phyloP scores from a whole-genome alignment of 2,888 invertebrate genomes.

The Polymixis lichenea region DNA sequence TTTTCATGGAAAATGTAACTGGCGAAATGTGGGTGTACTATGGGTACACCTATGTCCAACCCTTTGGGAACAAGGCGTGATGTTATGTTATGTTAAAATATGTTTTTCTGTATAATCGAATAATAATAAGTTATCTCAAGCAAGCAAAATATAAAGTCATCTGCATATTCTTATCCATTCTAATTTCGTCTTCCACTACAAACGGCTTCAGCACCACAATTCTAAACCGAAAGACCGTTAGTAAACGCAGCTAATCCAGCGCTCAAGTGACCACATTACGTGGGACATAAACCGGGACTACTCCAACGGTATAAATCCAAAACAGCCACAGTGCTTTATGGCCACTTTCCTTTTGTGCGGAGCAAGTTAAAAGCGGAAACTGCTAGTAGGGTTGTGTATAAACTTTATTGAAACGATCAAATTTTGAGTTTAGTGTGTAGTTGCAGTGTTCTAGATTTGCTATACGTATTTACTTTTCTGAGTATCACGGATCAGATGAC shows the following conservation, averaged over 20 bases:
- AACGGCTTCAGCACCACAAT: conserved; percentile 10
- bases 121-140: too few species aligned
- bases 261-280: conserved; percentile 69
- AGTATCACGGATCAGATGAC: neutral
- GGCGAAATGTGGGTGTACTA: too few species aligned
- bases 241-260: conserved; percentile 64
- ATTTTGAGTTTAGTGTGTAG: neutral
- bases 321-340: conserved; percentile 73
- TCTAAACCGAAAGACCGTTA: conserved; percentile 42
- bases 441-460: neutral
- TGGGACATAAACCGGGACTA: conserved; percentile 62
- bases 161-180: neutral
- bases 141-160: neutral
- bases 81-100: too few species aligned
- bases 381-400: neutral
- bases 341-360: conserved; percentile 61
- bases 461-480: neutral
- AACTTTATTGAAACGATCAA: neutral
- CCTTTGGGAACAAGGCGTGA: too few species aligned
- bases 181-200: conserved; percentile 1
- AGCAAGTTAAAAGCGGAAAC: conserved; percentile 42
- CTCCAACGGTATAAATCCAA: conserved; percentile 66
- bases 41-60: too few species aligned
- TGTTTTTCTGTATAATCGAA: too few species aligned
- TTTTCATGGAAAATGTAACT: too few species aligned